Evolutionary conservation across 1,140 invertebrate species (phyloP), one percentile per base, ranked within the genome.

Genomic region (Sarcophaga peregrina): DNA sequence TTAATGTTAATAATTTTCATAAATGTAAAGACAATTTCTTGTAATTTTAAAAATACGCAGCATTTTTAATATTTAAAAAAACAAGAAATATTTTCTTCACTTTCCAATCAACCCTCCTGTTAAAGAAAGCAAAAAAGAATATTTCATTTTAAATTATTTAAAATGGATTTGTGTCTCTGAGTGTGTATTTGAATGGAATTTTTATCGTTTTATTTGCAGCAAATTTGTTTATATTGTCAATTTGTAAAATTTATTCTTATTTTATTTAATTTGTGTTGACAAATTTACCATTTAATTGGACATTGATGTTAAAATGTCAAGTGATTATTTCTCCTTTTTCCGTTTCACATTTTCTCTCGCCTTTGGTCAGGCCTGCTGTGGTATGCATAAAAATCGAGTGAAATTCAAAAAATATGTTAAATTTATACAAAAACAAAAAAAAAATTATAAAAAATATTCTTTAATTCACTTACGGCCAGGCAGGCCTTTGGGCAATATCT

Each of bases 211-310:
- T 68, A 68, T 68, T 68, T 68, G 15, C 20, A 20, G 58, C 58
- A 68, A 68, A 68, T 68, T 62, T 68, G 58, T 68, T 68, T 68
- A 68, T 68, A 68, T 68, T 68, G 58, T 68, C 58, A 68, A 68
- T 68, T 68, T 68, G 58, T 68, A 68, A 68, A 68, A 68, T 68
- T 68, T 68, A 68, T 68, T 68, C 58, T 68, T 68, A 68, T 68
- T 68, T 68, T 68, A 68, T 68, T 68, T 68, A 68, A 68, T 68
- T 68, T 68, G 58, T 68, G 58, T 68, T 68, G 58, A 68, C 58
- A 68, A 68, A 68, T 68, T 68, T 68, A 68, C 58, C 58, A 68
- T 68, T 68, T 68, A 68, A 68, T 68, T 68, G 58, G 58, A 68
- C 58, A 68, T 68, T 68, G 58, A 68, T 68, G 58, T 68, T 68